Evolutionary conservation across 2,888 invertebrate species (phyloP).

Genomic region (Drosophila mulleri): DNA sequence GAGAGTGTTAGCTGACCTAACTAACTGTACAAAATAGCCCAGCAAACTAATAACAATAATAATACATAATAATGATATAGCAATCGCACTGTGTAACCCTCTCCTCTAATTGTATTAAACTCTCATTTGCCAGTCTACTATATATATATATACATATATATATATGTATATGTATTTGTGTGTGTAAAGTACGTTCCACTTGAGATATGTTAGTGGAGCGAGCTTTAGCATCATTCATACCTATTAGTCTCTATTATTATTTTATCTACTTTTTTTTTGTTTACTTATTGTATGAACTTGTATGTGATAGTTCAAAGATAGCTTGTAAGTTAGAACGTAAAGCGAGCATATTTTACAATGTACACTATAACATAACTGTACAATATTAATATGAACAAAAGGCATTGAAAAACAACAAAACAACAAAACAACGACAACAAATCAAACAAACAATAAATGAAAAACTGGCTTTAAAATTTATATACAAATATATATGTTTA

Average conservation of each 20-base stretch:
- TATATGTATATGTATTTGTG: not conserved
- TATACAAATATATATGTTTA: not conserved
- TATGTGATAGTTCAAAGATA: slow-evolving; percentile 83
- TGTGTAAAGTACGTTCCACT: not conserved
- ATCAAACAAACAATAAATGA: slow-evolving; percentile 15
- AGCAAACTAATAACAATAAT: not conserved
- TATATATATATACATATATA: slow-evolving; percentile 1
- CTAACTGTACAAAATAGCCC: not conserved
- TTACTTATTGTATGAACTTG: slow-evolving; percentile 71
- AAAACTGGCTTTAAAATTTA: slow-evolving; percentile 38
- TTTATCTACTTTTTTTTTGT: slow-evolving; percentile 25
- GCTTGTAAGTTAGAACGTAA: slow-evolving; percentile 58
- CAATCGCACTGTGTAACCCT: not conserved
- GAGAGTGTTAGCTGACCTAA: not conserved
- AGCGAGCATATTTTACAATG: slow-evolving; percentile 10
- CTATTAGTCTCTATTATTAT: slow-evolving; percentile 16
- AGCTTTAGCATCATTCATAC: slow-evolving; percentile 21
- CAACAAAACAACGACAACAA: slow-evolving; percentile 1
- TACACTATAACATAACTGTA: slow-evolving; percentile 18
- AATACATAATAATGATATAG: not conserved
- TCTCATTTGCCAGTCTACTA: slow-evolving; percentile 22
- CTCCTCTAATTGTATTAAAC: slow-evolving; percentile 3
- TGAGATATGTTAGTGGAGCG: slow-evolving; percentile 5
- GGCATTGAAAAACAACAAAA: slow-evolving; percentile 7
- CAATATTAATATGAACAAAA: slow-evolving; percentile 29